Base-by-base conservation (phyloP, 2,797 vertebrate genomes). In the Microchirus variegatus region DNA sequence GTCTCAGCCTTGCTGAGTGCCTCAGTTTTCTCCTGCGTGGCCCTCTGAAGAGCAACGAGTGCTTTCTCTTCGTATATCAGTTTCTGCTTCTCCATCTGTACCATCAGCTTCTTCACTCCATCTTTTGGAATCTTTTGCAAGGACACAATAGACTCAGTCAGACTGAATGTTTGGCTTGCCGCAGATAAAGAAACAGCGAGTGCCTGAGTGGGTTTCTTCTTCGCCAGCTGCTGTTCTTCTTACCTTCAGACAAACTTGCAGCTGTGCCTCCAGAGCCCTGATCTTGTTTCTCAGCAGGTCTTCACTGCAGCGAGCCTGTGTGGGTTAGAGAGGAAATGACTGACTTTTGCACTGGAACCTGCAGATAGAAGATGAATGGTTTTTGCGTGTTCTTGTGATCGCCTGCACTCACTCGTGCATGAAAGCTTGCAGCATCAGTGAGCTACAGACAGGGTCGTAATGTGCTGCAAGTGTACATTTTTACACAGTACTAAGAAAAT, bases 31-130 rank as follows among this genome's bases (percentile, higher is more conserved):
- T 98, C 95, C 58, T 94, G 91, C 38, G 94, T 93, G 71, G 94
- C 89, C 81, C 90, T 97, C 88, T 96, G 95, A 63, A 98, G 88
- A 6, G 93, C 91, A 10, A 92, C 89, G 80, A 96, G 89, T 48
- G 94, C 94, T 67, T 93, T 96, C 79, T 95, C 92, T 75, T 98
- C 95, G 0, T 95, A 97, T 59, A 81, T 85, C 75, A 91, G 84
- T 67, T 95, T 97, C 86, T 98, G 94, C 77, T 94, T 94, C 89
- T 98, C 97, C 95, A 97, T 96, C 73, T 96, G 94, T 43, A 96
- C 42, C 52, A 95, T 66, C 55, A 94, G 87, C 64, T 92, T 96
- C 84, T 94, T 96, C 84, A 96, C 60, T 52, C 92, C 92, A 90
- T 95, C 91, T 51, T 93, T 94, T 11, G 96, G 91, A 73, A 93